These are phyloP conservation scores for Butorides virescens DNA, from an alignment of 2,113 vertebrate species.

Conservation along the genomic window DNA sequence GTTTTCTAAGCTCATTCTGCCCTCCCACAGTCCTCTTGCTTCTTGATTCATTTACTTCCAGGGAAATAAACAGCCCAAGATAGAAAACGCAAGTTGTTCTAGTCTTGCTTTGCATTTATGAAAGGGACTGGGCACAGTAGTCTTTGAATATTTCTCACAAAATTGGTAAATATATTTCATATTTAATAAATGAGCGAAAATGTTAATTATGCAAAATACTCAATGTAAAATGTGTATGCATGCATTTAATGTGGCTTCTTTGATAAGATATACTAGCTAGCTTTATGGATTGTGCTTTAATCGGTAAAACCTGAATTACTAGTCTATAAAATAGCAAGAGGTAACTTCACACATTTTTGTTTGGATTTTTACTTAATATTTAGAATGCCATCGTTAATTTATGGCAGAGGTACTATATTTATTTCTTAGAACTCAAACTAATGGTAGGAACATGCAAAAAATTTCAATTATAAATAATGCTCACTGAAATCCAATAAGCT, in stretches of 20 bases:
- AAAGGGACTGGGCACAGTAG: neutral
- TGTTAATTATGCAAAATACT: neutral
- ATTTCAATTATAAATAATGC: neutral
- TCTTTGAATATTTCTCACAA: neutral
- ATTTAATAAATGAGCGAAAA: neutral
- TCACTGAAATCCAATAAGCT: neutral
- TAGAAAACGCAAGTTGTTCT: neutral
- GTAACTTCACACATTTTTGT: neutral
- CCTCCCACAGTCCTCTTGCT: neutral
- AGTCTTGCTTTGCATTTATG: neutral
- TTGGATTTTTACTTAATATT: neutral
- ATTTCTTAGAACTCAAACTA: neutral
- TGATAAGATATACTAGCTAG: neutral
- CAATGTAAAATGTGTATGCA: neutral
- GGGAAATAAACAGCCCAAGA: neutral
- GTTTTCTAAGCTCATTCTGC: neutral
- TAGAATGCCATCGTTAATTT: neutral
- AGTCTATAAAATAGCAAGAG: neutral
- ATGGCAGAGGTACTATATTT: neutral
- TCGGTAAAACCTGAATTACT: neutral
- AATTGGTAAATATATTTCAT: neutral
- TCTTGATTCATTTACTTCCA: neutral
- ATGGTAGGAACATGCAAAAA: neutral
- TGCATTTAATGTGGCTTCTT: neutral
- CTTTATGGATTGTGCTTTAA: neutral